phyloP scores from a whole-genome alignment of 2,888 invertebrate genomes.

The Drosophila eohydei region DNA sequence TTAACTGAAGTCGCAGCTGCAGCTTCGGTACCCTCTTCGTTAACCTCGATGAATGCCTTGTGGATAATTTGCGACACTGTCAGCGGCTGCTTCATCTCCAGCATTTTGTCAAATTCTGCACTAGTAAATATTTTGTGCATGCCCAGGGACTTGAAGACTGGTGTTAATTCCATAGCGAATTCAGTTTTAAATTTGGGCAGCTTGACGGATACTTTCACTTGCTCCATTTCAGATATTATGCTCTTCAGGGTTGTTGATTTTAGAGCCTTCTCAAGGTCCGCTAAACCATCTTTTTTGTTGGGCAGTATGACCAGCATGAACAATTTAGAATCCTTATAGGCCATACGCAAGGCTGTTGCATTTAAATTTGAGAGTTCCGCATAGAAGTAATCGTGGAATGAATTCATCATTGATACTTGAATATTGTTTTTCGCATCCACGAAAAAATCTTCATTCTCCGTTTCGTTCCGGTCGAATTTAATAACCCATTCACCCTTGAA shows the following conservation, averaged over 20 bases:
- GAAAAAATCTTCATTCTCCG: constrained; percentile 87
- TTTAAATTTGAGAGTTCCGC: constrained; percentile 61
- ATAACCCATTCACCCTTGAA: constrained; percentile 92
- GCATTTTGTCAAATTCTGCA: constrained; percentile 65
- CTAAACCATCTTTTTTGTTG: constrained; percentile 86
- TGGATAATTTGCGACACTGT: constrained; percentile 88
- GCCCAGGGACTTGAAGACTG: constrained; percentile 86
- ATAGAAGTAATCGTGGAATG: constrained; percentile 66
- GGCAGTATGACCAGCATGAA: constrained; percentile 92
- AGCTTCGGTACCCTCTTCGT: constrained; percentile 94
- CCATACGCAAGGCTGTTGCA: constrained; percentile 87
- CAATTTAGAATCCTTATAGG: constrained; percentile 88
- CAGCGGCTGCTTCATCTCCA: background rate
- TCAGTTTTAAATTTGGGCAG: constrained; percentile 89
- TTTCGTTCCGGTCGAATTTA: constrained; percentile 86
- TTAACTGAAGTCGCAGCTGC: constrained; percentile 89
- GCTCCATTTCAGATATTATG: constrained; percentile 86
- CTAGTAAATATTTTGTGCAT: constrained; percentile 88
- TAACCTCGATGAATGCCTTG: constrained; percentile 93
- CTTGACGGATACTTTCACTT: constrained; percentile 84
- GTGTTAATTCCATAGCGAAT: constrained; percentile 48
- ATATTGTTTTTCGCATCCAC: constrained; percentile 84
- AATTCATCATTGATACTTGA: constrained; percentile 90
- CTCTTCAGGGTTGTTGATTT: constrained; percentile 86
- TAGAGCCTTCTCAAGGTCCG: constrained; percentile 87